Evolutionary conservation across 1,140 invertebrate genomes (phyloP).

Genomic region (Drosophila nannoptera): DNA sequence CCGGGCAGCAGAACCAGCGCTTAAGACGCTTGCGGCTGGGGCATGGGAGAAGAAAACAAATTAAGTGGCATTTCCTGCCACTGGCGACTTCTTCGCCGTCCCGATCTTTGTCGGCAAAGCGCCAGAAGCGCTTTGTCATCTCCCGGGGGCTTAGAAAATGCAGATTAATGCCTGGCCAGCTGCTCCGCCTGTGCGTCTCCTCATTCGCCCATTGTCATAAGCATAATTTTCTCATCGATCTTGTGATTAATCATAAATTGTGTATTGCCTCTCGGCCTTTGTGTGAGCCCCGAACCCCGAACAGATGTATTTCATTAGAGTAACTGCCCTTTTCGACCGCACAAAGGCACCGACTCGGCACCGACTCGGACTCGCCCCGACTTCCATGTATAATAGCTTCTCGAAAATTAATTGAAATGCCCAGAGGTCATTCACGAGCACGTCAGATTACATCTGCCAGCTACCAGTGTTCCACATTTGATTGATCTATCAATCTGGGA

Average conservation of each 20-base stretch:
- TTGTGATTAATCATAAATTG: constrained; percentile 78
- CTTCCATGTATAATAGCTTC: constrained; percentile 21
- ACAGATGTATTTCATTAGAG: constrained; percentile 71
- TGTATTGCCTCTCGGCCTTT: constrained; percentile 49
- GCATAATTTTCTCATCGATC: constrained; percentile 78
- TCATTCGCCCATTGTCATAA: constrained; percentile 63
- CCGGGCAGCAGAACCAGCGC: constrained; percentile 65
- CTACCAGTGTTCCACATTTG: constrained; percentile 74
- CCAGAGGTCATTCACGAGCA: constrained; percentile 48
- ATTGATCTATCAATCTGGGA: constrained; percentile 56
- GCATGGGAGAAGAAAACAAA: constrained; percentile 48
- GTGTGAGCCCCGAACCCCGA: constrained; percentile 28
- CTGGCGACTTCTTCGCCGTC: constrained; percentile 52
- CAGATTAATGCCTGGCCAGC: constrained; percentile 63
- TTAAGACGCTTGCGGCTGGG: constrained; percentile 47
- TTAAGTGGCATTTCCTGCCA: constrained; percentile 76
- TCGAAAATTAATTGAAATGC: constrained; percentile 62
- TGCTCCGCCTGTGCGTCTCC: constrained; percentile 13
- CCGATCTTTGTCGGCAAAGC: constrained; percentile 70
- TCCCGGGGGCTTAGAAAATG: constrained; percentile 68
- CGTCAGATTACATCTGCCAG: constrained; percentile 73
- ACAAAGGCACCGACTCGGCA: constrained; percentile 42
- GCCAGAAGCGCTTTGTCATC: constrained; percentile 75
- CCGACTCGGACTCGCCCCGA: constrained; percentile 17
- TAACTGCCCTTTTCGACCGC: constrained; percentile 43